Conservation (phyloP, 2,113 vertebrate species). For the Stegastes partitus region DNA sequence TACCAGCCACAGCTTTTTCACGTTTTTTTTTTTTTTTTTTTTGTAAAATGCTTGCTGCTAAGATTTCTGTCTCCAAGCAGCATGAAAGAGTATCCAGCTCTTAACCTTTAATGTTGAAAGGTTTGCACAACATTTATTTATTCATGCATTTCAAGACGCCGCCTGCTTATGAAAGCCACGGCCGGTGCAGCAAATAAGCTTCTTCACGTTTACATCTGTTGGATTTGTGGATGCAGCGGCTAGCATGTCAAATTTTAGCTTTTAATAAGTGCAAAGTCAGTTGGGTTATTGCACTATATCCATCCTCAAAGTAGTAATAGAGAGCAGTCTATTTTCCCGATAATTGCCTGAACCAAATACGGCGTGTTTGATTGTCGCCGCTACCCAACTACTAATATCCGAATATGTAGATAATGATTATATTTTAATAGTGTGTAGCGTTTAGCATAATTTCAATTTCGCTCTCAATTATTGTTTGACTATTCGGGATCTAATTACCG, state of each 20-base stretch:
- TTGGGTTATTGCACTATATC: background rate
- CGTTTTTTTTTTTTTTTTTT: background rate
- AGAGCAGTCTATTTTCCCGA: background rate
- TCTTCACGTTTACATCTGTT: background rate
- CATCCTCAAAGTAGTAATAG: background rate
- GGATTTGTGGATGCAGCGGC: background rate
- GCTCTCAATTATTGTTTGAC: conserved; percentile 11
- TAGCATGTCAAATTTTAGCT: too few relatives aligned
- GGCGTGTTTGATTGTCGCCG: background rate
- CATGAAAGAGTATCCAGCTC: conserved; percentile 8
- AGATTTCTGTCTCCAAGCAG: conserved; percentile 10
- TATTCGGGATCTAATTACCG: conserved; percentile 11
- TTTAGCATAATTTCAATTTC: conserved; percentile 41
- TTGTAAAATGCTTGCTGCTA: background rate
- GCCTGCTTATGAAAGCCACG: background rate
- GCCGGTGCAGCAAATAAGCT: background rate
- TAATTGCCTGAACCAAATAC: background rate
- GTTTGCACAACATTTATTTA: conserved; percentile 7
- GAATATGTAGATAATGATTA: background rate
- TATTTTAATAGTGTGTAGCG: background rate
- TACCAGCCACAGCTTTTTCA: background rate
- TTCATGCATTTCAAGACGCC: background rate
- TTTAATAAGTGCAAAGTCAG: background rate
- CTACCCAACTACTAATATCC: background rate
- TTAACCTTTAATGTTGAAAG: conserved; percentile 24